phyloP scores from a whole-genome alignment of 2,113 vertebrate species.

The Archocentrus centrarchus region DNA sequence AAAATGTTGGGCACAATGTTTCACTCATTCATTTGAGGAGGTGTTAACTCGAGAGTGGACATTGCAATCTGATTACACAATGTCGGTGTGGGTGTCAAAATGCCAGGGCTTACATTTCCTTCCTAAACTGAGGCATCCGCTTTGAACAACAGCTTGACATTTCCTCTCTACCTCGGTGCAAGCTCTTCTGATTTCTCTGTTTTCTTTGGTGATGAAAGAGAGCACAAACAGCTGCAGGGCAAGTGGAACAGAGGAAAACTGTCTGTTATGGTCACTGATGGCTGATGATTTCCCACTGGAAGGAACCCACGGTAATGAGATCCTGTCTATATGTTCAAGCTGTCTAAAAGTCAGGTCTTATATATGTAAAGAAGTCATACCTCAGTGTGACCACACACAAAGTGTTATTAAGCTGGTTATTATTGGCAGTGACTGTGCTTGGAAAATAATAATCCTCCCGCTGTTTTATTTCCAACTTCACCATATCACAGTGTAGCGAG shows the following conservation, averaged over 20 bases:
- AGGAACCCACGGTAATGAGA: not conserved
- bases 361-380: not conserved
- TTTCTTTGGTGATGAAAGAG: constrained; percentile 33
- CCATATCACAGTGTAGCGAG: not conserved
- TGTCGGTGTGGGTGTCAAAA: constrained; percentile 56
- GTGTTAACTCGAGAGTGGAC: constrained; percentile 63
- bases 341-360: not conserved
- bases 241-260: constrained; percentile 10
- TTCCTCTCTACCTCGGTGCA: constrained; percentile 11
- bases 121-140: constrained; percentile 37
- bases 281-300: not conserved
- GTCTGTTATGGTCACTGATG: constrained; percentile 22
- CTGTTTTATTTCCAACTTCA: constrained; percentile 10
- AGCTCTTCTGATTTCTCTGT: constrained; percentile 40
- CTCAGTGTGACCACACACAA: not conserved
- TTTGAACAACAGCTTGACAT: constrained; percentile 58
- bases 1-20: constrained; percentile 56
- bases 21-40: constrained; percentile 58
- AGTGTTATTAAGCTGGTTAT: not conserved
- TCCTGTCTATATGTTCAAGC: constrained; percentile 2
- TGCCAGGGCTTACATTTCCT: constrained; percentile 49
- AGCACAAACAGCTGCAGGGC: constrained; percentile 20
- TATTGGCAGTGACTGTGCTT: not conserved
- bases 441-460: not conserved
- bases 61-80: constrained; percentile 62